Conservation (phyloP, 2,888 invertebrate genomes). For the Cancer borealis region DNA sequence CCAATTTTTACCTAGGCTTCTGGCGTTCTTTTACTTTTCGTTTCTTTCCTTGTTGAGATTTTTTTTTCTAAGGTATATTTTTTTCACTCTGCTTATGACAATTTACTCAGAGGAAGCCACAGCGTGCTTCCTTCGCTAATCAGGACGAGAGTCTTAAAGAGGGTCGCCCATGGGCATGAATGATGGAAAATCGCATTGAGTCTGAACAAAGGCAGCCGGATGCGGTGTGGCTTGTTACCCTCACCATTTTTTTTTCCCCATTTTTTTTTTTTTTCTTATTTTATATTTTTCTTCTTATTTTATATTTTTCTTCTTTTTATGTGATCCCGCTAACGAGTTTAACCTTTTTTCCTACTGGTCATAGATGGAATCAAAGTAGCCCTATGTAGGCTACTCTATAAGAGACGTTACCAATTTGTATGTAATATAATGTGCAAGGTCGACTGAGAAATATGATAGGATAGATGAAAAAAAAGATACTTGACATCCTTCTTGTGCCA, state of each 20-base stretch:
- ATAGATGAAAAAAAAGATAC: not conserved
- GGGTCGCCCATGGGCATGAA: not conserved
- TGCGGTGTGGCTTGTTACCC: not conserved
- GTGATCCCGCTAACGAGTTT: not conserved
- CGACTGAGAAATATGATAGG: slow-evolving; percentile 11
- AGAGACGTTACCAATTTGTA: not conserved
- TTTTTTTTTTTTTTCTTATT: too few relatives aligned
- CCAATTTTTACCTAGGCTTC: not conserved
- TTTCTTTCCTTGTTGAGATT: not conserved
- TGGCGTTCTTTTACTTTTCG: not conserved
- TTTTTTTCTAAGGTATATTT: not conserved
- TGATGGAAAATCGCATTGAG: slow-evolving; percentile 20
- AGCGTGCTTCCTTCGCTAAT: not conserved
- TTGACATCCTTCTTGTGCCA: slow-evolving; percentile 8
- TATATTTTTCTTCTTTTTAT: not conserved
- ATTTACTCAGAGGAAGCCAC: not conserved
- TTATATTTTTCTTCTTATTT: not conserved
- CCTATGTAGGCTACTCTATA: not conserved
- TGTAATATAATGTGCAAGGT: not conserved
- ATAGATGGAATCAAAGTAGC: not conserved
- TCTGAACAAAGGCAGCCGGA: not conserved
- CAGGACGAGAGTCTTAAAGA: not conserved
- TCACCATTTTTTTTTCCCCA: not conserved
- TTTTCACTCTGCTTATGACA: not conserved
- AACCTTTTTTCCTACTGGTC: not conserved